A percentile compares a stretch with the other conserved stretches of the same genome.
Evolutionary conservation across 2,797 vertebrate species (phyloP).

Genomic region (Hoplostethus mediterraneus): DNA sequence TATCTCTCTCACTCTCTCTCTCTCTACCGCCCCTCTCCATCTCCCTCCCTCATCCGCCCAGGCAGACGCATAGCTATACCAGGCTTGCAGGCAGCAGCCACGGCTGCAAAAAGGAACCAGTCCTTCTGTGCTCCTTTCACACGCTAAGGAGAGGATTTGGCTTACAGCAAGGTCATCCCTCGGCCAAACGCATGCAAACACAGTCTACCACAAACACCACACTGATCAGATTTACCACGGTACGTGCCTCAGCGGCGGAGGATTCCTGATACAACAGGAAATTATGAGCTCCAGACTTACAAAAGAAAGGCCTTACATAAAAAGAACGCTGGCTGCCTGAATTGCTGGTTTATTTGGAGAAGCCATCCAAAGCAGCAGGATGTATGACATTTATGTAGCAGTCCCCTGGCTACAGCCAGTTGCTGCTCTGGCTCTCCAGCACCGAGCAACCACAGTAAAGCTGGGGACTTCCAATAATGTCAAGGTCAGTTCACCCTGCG

Average conservation of each 20-base stretch:
- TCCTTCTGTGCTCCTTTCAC: constrained; percentile 28
- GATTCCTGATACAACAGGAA: constrained; percentile 1
- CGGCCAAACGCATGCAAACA: constrained; percentile 28
- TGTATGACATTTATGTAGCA: constrained; percentile 63
- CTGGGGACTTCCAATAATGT: constrained; percentile 65
- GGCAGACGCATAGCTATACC: constrained; percentile 29
- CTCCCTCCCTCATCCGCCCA: constrained; percentile 10
- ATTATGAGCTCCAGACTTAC: background rate
- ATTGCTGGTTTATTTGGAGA: background rate
- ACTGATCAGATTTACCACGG: constrained; percentile 14
- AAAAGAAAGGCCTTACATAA: background rate
- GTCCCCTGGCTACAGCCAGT: constrained; percentile 66
- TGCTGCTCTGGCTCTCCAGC: constrained; percentile 40
- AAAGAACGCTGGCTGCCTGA: background rate
- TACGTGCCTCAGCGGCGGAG: background rate
- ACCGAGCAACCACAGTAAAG: constrained; percentile 61
- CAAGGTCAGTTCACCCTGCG: constrained; percentile 67
- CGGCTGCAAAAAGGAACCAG: constrained; percentile 26
- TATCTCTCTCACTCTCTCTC: constrained; percentile 1
- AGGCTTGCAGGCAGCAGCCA: constrained; percentile 19
- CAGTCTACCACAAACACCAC: constrained; percentile 16
- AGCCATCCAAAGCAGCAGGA: constrained; percentile 42
- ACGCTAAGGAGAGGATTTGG: constrained; percentile 24
- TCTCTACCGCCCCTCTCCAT: background rate
- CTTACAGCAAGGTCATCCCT: constrained; percentile 46